Conservation (phyloP, 2,113 vertebrate genomes). For the Mugil cephalus region DNA sequence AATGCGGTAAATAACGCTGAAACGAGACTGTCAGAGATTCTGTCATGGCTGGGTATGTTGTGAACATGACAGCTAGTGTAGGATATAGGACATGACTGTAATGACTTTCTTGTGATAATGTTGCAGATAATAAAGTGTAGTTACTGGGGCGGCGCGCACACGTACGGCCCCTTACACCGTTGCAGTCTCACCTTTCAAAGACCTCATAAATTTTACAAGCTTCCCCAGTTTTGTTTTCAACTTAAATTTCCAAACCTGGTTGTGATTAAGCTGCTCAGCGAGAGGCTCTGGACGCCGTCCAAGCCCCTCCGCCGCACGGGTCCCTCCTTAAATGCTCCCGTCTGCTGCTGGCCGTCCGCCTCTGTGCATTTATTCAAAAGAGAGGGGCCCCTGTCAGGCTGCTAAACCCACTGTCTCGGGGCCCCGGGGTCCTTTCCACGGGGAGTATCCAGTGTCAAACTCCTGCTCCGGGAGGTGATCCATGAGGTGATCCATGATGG, state of each 20-base stretch:
- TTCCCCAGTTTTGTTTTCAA: constrained; percentile 77
- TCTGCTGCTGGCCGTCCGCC: constrained; percentile 67
- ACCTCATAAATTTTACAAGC: constrained; percentile 79
- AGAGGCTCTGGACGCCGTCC: constrained; percentile 73
- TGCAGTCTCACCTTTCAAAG: constrained; percentile 70
- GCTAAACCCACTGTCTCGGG: constrained; percentile 46
- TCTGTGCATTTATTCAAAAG: constrained; percentile 59
- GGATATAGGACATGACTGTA: constrained; percentile 69
- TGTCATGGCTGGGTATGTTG: constrained; percentile 20
- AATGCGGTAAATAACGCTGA: constrained; percentile 46
- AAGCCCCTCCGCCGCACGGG: constrained; percentile 62
- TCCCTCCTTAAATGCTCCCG: constrained; percentile 76
- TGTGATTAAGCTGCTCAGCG: constrained; percentile 80
- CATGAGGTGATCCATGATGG: constrained; percentile 55
- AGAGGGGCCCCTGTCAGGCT: constrained; percentile 29
- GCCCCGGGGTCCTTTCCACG: constrained; percentile 46
- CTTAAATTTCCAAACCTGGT: constrained; percentile 81
- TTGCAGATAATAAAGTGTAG: constrained; percentile 53
- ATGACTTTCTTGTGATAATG: constrained; percentile 63
- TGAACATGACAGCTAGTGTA: constrained; percentile 37
- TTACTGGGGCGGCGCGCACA: constrained; percentile 14
- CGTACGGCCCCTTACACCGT: constrained; percentile 29
- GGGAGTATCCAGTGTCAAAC: constrained; percentile 68
- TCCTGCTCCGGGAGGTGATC: constrained; percentile 42
- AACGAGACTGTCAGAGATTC: constrained; percentile 52